Evolutionary conservation across 1,140 invertebrate species (phyloP).

Genomic region (Eupristina koningsbergeri): DNA sequence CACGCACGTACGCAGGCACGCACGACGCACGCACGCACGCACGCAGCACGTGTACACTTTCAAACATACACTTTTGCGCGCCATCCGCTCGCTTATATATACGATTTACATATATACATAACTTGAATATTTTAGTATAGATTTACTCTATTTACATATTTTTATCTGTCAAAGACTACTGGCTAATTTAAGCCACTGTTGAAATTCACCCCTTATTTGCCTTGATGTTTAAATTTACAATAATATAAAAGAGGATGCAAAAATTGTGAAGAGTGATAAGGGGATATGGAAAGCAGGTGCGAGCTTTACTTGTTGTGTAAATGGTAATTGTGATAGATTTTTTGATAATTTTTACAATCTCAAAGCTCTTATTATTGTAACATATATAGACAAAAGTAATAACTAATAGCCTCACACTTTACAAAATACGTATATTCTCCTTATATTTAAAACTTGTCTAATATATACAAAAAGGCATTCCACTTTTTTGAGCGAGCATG

Average conservation of each 20-base stretch:
- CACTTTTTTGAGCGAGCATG: constrained; percentile 44
- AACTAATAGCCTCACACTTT: constrained; percentile 43
- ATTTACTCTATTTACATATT: constrained; percentile 75
- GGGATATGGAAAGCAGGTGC: constrained; percentile 59
- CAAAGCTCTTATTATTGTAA: constrained; percentile 74
- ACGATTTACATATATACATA: constrained; percentile 60
- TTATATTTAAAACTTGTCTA: constrained; percentile 51
- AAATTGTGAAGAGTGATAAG: constrained; percentile 54
- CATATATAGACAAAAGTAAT: constrained; percentile 65
- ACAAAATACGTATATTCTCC: constrained; percentile 49
- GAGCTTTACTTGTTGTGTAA: constrained; percentile 72
- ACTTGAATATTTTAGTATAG: constrained; percentile 76
- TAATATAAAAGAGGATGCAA: constrained; percentile 66
- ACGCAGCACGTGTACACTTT: neutral
- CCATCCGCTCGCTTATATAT: constrained; percentile 6
- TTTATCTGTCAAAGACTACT: constrained; percentile 73
- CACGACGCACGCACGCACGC: neutral
- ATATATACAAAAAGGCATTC: constrained; percentile 49
- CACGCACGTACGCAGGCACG: neutral
- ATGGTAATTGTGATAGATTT: constrained; percentile 76
- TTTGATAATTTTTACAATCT: constrained; percentile 77
- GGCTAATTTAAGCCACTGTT: constrained; percentile 74
- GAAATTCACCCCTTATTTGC: constrained; percentile 75
- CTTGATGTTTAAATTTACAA: constrained; percentile 73
- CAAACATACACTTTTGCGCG: neutral